These are phyloP conservation scores for Zonotrichia albicollis DNA, from an alignment of 2,797 vertebrate species.

Conservation along the genomic window DNA sequence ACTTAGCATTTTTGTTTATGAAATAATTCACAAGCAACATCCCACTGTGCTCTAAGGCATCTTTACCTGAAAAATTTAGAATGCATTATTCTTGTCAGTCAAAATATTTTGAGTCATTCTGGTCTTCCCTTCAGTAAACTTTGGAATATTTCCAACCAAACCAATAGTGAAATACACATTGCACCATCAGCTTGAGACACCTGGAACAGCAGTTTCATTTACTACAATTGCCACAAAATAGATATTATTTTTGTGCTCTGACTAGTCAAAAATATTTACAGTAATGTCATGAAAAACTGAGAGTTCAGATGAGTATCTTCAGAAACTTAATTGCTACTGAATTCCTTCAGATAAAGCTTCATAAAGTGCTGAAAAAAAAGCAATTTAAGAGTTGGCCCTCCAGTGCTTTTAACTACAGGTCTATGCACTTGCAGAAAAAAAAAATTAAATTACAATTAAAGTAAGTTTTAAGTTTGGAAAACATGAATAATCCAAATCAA, in stretches of 20 bases:
- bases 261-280: constrained; percentile 19
- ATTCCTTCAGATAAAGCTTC: constrained; percentile 14
- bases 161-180: background rate
- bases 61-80: background rate
- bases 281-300: background rate
- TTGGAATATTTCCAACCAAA: constrained; percentile 24
- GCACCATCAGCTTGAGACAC: background rate
- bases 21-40: constrained; percentile 2
- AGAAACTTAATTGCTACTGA: background rate
- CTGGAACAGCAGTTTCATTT: background rate
- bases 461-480: background rate
- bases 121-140: background rate
- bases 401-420: background rate
- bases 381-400: background rate
- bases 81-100: background rate
- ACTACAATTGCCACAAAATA: constrained; percentile 6
- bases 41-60: background rate
- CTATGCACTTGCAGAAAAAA: background rate
- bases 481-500: background rate
- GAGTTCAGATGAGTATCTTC: background rate
- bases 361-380: background rate
- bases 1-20: background rate
- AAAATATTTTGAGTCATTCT: background rate
- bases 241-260: background rate
- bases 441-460: background rate